phyloP scores from a whole-genome alignment of 2,888 invertebrate genomes.

The Perizoma affinitatum region DNA sequence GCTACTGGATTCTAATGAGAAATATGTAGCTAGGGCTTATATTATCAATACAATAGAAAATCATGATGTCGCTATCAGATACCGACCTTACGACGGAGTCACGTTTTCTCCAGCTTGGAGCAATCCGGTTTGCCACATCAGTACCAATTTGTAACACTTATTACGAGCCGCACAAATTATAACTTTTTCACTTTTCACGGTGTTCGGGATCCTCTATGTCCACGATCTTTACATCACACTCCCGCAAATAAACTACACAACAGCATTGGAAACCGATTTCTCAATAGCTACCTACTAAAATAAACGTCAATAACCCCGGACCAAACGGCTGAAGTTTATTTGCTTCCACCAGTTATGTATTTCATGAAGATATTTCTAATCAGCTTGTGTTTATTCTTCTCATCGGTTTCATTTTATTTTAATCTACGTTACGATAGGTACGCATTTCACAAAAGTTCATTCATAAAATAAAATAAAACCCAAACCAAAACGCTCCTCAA shows the following conservation, averaged over 20 bases:
- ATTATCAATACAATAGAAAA: not conserved
- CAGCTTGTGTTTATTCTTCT: constrained; percentile 1
- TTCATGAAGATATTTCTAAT: constrained; percentile 5
- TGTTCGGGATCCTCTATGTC: constrained; percentile 42
- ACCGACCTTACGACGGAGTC: constrained; percentile 78
- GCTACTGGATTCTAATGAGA: constrained; percentile 10
- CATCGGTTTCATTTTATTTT: constrained; percentile 17
- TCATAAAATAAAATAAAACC: constrained; percentile 55
- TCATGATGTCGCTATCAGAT: constrained; percentile 44
- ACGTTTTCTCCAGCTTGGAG: constrained; percentile 74
- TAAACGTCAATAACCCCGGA: constrained; percentile 78
- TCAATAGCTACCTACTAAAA: constrained; percentile 52
- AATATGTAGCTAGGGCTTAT: not conserved
- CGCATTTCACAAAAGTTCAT: constrained; percentile 51
- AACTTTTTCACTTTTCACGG: constrained; percentile 59
- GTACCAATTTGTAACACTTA: constrained; percentile 72
- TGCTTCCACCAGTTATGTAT: constrained; percentile 19
- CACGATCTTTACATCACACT: constrained; percentile 56
- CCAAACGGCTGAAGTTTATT: constrained; percentile 49
- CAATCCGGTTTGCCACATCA: constrained; percentile 82
- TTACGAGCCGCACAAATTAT: constrained; percentile 47
- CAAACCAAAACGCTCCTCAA: constrained; percentile 25
- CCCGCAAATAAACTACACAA: constrained; percentile 68
- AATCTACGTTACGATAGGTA: constrained; percentile 23
- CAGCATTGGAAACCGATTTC: constrained; percentile 64